A percentile compares a stretch with the other conserved stretches of the same genome.
Evolutionary conservation across 2,113 vertebrate genomes (phyloP).

Genomic region (Centrocercus urophasianus): DNA sequence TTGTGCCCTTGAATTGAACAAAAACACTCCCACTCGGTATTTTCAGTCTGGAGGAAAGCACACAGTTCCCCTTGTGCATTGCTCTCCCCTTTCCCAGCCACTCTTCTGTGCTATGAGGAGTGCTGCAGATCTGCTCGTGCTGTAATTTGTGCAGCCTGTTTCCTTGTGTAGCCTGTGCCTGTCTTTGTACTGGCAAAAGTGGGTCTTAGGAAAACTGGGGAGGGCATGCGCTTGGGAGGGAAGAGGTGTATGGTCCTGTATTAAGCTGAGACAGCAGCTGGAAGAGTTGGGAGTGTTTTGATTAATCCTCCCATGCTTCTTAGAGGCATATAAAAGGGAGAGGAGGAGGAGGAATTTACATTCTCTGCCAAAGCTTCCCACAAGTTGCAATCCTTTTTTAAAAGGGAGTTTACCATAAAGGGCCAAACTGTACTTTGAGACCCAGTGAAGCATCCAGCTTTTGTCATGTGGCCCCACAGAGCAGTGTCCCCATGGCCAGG

Average conservation of each 20-base stretch:
- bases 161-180: neutral
- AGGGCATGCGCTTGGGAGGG: neutral
- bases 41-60: neutral
- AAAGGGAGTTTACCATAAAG: neutral
- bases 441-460: neutral
- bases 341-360: neutral
- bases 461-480: neutral
- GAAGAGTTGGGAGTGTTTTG: neutral
- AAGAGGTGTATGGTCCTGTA: neutral
- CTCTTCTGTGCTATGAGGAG: neutral
- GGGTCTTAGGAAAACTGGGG: neutral
- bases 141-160: neutral
- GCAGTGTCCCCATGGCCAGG: neutral
- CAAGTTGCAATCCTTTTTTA: neutral
- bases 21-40: neutral
- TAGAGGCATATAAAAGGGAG: neutral
- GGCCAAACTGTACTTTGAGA: neutral
- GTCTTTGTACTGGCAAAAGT: neutral
- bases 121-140: neutral
- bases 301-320: neutral
- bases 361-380: constrained; percentile 14
- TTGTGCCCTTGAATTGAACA: constrained; percentile 34
- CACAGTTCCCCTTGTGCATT: neutral
- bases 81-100: neutral
- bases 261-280: neutral